phyloP scores from a whole-genome alignment of 2,888 invertebrate genomes.

The Ophonus ardosiacus region DNA sequence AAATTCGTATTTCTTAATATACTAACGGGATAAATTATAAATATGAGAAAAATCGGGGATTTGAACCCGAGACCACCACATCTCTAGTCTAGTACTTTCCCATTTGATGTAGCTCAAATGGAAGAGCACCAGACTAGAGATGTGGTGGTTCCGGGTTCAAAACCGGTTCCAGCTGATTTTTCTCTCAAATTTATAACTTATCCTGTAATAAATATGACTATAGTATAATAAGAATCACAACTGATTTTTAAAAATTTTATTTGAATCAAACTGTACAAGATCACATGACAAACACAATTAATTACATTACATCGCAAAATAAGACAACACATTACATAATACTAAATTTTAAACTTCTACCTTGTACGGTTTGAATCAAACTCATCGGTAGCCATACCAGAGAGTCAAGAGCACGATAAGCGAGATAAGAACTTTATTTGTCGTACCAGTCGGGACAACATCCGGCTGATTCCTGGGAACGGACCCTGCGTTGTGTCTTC shows the following conservation, averaged over 20 bases:
- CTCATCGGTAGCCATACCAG: background rate
- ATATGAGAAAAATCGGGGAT: too few relatives aligned
- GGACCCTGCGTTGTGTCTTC: background rate
- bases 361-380: conserved; percentile 37
- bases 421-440: background rate
- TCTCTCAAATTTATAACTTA: background rate
- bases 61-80: too few relatives aligned
- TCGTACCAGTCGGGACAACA: background rate
- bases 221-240: background rate
- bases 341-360: background rate
- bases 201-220: background rate
- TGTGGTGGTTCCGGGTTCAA: too few relatives aligned
- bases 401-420: background rate
- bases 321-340: background rate
- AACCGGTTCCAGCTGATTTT: too few relatives aligned
- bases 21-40: too few relatives aligned
- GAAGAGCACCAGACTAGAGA: too few relatives aligned
- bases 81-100: too few relatives aligned
- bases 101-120: too few relatives aligned
- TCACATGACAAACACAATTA: background rate
- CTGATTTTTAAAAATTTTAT: background rate
- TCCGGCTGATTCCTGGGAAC: background rate
- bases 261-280: conserved; percentile 38
- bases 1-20: too few relatives aligned
- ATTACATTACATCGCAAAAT: background rate